These are phyloP conservation scores for Drosophila mayaguana DNA, from an alignment of 2,888 invertebrate species.

Conservation along the genomic window DNA sequence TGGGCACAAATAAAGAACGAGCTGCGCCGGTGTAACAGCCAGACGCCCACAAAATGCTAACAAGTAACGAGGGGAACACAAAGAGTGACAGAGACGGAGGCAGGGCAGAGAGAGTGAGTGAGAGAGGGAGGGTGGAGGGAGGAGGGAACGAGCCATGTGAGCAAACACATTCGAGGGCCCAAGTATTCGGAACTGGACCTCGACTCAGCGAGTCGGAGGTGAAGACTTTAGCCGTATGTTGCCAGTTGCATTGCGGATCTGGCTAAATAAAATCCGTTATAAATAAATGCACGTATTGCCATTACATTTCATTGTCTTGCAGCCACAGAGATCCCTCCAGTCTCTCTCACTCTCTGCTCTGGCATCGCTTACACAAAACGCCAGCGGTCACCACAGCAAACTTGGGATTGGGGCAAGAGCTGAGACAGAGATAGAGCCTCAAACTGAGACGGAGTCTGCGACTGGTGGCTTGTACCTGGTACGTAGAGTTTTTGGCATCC, in stretches of 20 bases:
- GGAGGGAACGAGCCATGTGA: background rate
- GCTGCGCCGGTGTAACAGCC: constrained; percentile 30
- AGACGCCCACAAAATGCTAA: constrained; percentile 74
- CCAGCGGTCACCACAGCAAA: constrained; percentile 30
- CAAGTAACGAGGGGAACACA: constrained; percentile 53
- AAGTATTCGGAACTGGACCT: constrained; percentile 37
- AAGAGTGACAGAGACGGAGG: background rate
- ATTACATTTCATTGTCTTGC: constrained; percentile 71
- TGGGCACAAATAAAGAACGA: constrained; percentile 46
- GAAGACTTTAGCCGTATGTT: constrained; percentile 34
- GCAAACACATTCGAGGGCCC: constrained; percentile 28
- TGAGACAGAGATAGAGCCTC: constrained; percentile 1
- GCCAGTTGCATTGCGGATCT: constrained; percentile 38
- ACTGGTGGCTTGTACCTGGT: background rate
- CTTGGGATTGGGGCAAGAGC: constrained; percentile 5
- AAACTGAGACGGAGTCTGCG: background rate
- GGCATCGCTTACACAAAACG: constrained; percentile 40
- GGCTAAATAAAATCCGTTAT: constrained; percentile 60
- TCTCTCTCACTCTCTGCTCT: no score
- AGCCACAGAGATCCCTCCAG: constrained; percentile 12
- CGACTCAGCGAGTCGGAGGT: constrained; percentile 9
- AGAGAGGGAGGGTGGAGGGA: background rate
- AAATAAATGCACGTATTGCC: constrained; percentile 77
- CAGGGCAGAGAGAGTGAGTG: background rate
- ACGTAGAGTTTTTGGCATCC: constrained; percentile 44